Percentiles rank a stretch among this genome's conserved stretches.
Evolutionary conservation across 2,113 vertebrate species (phyloP).

Genomic region (Platichthys flesus): DNA sequence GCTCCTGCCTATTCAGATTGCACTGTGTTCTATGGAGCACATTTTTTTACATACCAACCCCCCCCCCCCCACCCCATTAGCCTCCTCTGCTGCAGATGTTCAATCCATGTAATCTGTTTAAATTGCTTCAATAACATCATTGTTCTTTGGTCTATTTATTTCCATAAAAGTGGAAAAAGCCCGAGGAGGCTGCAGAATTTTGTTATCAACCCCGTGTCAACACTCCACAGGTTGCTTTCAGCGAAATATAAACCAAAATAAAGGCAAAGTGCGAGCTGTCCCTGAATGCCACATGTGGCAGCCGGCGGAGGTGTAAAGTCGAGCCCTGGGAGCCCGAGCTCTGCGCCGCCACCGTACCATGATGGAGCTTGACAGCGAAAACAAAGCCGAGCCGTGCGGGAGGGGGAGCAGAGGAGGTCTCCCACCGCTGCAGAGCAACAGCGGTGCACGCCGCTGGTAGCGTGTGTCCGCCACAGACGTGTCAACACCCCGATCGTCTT

Average conservation of each 20-base stretch:
- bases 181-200: background rate
- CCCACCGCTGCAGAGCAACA: slow-evolving; percentile 32
- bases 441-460: background rate
- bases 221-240: slow-evolving; percentile 54
- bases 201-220: background rate
- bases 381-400: slow-evolving; percentile 57
- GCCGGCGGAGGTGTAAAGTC: background rate
- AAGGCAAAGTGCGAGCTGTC: background rate
- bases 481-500: slow-evolving; percentile 46
- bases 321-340: background rate
- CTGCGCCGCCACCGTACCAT: slow-evolving; percentile 18
- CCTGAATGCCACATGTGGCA: slow-evolving; percentile 34
- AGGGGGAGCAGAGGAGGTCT: background rate
- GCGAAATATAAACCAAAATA: slow-evolving; percentile 18
- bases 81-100: background rate
- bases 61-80: background rate
- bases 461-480: background rate
- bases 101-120: background rate
- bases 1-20: background rate
- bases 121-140: background rate
- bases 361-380: slow-evolving; percentile 53
- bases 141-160: background rate
- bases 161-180: background rate
- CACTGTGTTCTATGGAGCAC: background rate
- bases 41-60: background rate